phyloP scores from a whole-genome alignment of 30 jellyfish, hydroid and myxozoan genomes.

The Cassiopea xamachana region DNA sequence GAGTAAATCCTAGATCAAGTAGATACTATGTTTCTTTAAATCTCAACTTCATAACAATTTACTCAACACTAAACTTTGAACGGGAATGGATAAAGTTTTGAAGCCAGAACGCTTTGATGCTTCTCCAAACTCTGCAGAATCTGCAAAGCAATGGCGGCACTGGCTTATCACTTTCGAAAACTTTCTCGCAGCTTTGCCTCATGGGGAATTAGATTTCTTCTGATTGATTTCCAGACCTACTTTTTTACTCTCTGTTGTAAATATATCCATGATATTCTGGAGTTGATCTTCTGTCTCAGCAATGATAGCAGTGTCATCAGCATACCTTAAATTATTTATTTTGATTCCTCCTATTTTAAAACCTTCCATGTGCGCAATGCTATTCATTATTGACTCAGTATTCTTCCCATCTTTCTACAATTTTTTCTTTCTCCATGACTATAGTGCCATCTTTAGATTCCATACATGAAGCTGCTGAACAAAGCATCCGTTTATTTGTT shows the following conservation, averaged over 20 bases:
- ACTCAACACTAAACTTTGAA: too few relatives aligned
- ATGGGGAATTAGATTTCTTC: conserved; percentile 24
- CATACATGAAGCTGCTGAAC: conserved; percentile 14
- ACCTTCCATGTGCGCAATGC: conserved; percentile 10
- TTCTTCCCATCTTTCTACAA: conserved; percentile 47
- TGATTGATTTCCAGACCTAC: too few relatives aligned
- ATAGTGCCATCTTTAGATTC: not conserved
- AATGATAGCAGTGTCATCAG: conserved; percentile 47
- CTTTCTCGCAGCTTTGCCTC: not conserved
- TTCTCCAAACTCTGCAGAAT: too few relatives aligned
- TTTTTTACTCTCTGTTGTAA: too few relatives aligned
- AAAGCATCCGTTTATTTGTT: conserved; percentile 1
- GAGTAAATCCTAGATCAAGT: too few relatives aligned
- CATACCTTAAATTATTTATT: conserved; percentile 36
- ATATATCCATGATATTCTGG: too few relatives aligned
- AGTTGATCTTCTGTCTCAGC: too few relatives aligned
- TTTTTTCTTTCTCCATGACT: conserved; percentile 36
- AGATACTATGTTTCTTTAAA: not conserved
- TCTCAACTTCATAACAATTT: too few relatives aligned
- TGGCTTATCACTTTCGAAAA: not conserved
- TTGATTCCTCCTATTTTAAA: conserved; percentile 21
- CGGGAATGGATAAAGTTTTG: too few relatives aligned
- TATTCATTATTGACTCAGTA: not conserved
- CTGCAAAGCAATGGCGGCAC: too few relatives aligned
- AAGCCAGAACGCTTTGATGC: too few relatives aligned